Evolutionary conservation across 2,113 vertebrate genomes (phyloP).

Genomic region (Misgurnus mizolepis): DNA sequence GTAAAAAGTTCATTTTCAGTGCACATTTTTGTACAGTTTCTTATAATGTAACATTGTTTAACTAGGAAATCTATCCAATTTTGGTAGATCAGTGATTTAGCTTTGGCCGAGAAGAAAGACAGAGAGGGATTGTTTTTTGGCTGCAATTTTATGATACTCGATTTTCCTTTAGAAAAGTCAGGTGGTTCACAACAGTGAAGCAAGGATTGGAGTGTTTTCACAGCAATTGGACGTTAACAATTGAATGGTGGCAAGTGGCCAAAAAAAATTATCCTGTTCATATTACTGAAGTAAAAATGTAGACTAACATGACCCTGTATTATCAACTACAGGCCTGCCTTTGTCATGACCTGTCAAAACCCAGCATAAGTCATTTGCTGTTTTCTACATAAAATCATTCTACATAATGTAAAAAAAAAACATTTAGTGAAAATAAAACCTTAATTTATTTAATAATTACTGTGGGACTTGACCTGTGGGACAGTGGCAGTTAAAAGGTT

Average conservation of each 20-base stretch:
- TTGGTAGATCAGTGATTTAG: not conserved
- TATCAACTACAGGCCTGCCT: not conserved
- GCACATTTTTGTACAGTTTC: too few species aligned
- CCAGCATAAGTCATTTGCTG: too few species aligned
- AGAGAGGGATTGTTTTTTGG: not conserved
- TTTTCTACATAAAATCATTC: too few species aligned
- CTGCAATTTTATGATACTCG: not conserved
- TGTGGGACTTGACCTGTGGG: too few species aligned
- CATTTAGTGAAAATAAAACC: too few species aligned
- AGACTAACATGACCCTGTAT: not conserved
- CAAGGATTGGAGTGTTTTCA: conserved; percentile 8
- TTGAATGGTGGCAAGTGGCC: conserved; percentile 33
- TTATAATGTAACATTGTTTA: too few species aligned
- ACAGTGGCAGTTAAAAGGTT: too few species aligned
- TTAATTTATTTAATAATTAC: too few species aligned
- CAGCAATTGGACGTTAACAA: conserved; percentile 2
- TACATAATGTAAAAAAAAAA: too few species aligned
- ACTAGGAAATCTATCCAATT: too few species aligned
- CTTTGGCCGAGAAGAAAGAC: not conserved
- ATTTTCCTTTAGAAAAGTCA: conserved; percentile 10
- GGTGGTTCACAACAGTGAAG: not conserved
- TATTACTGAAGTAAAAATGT: conserved; percentile 18
- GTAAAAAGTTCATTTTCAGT: too few species aligned
- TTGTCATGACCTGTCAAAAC: not conserved
- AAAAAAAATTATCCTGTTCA: conserved; percentile 39